These are phyloP conservation scores for Coregonus clupeaformis DNA, from an alignment of 2,113 vertebrate species.

Conservation along the genomic window DNA sequence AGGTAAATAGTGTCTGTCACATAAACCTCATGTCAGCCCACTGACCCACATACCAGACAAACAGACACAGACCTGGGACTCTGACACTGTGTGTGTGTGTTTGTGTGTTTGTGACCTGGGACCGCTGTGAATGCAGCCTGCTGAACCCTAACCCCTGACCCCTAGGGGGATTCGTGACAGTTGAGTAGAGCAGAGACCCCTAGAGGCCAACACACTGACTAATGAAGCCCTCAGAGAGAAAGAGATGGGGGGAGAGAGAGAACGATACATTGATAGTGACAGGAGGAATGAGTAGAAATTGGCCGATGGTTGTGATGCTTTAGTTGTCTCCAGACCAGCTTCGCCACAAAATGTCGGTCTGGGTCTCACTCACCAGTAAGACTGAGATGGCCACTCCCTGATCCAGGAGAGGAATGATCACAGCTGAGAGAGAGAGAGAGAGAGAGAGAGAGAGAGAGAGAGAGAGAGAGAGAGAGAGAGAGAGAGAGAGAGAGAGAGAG, in stretches of 20 bases:
- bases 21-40: neutral
- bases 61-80: neutral
- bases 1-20: too few relatives aligned
- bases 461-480: neutral
- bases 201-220: too few relatives aligned
- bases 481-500: too few relatives aligned
- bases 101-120: slow-evolving; percentile 18
- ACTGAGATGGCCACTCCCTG: slow-evolving; percentile 71
- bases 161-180: too few relatives aligned
- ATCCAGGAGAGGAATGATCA: slow-evolving; percentile 81
- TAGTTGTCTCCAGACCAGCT: neutral
- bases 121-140: neutral
- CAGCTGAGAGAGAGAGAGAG: slow-evolving; percentile 67
- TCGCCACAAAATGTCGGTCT: too few relatives aligned
- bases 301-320: neutral
- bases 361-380: slow-evolving; percentile 71
- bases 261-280: neutral
- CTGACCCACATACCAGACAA: neutral
- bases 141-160: too few relatives aligned
- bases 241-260: neutral
- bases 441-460: neutral
- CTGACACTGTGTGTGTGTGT: neutral
- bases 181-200: neutral
- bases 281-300: neutral
- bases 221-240: neutral